Evolutionary conservation across 2,888 invertebrate genomes (phyloP).

Genomic region (Schrankia costaestrigalis): DNA sequence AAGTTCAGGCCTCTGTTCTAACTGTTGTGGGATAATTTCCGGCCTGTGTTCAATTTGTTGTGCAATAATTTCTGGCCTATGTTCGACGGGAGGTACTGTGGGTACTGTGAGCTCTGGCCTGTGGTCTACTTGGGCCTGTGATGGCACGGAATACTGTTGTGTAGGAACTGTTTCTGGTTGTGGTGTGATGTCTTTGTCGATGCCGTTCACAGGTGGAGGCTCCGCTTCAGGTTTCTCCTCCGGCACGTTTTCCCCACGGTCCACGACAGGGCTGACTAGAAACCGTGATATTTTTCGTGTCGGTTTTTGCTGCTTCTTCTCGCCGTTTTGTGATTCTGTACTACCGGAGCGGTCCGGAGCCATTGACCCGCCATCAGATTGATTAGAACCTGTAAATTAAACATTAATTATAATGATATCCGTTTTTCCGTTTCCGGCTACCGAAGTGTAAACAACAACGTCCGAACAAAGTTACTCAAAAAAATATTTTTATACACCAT

Average conservation of each 20-base stretch:
- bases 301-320: conserved; percentile 75
- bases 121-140: conserved; percentile 40
- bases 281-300: conserved; percentile 89
- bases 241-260: conserved; percentile 64
- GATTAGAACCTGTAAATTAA: conserved; percentile 60
- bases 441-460: too few species aligned
- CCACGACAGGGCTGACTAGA: conserved; percentile 89
- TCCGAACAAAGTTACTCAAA: too few species aligned
- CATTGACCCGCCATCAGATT: conserved; percentile 68
- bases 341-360: conserved; percentile 64
- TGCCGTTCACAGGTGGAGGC: conserved; percentile 46
- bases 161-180: conserved; percentile 49
- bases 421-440: too few species aligned
- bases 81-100: too few species aligned
- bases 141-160: conserved; percentile 56
- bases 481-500: too few species aligned
- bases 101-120: conserved; percentile 29
- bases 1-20: conserved; percentile 19
- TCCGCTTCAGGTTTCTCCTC: conserved; percentile 32
- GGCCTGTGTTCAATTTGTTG: conserved; percentile 38
- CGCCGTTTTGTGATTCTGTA: conserved; percentile 60
- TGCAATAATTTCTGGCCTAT: too few species aligned
- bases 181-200: conserved; percentile 37
- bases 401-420: too few species aligned
- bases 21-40: neutral